phyloP scores from a whole-genome alignment of 2,888 invertebrate species.

The Slavum lentiscoides region DNA sequence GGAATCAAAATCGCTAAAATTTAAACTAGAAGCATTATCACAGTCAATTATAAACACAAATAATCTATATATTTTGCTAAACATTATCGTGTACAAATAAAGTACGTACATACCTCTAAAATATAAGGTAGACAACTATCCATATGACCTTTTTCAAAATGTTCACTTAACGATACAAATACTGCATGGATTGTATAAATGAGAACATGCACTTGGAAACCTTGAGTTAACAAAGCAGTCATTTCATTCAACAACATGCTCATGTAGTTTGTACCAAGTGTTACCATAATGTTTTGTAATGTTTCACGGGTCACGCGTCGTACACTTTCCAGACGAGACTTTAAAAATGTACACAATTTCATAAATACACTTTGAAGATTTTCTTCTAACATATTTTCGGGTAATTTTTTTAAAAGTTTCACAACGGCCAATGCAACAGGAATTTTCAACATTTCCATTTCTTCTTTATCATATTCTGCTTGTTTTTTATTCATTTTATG shows the following conservation, averaged over 20 bases:
- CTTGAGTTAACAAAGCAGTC: slow-evolving; percentile 76
- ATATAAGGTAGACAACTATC: slow-evolving; percentile 77
- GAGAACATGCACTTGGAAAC: slow-evolving; percentile 92
- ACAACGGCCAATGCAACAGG: slow-evolving; percentile 92
- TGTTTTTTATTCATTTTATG: slow-evolving; percentile 78
- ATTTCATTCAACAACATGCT: slow-evolving; percentile 79
- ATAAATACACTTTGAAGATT: slow-evolving; percentile 82
- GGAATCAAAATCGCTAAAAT: too few relatives aligned
- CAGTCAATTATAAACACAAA: too few relatives aligned
- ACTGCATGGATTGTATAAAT: slow-evolving; percentile 86
- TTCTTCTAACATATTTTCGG: slow-evolving; percentile 72
- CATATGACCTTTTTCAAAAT: slow-evolving; percentile 77
- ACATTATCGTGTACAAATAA: neutral
- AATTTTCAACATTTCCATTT: slow-evolving; percentile 85
- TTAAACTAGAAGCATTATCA: too few relatives aligned
- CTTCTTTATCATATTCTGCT: slow-evolving; percentile 74
- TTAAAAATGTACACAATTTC: slow-evolving; percentile 87
- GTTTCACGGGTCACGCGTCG: slow-evolving; percentile 83
- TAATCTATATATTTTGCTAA: too few relatives aligned
- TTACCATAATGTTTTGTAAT: slow-evolving; percentile 85
- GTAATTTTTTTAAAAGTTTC: slow-evolving; percentile 85
- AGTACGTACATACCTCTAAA: slow-evolving; percentile 66
- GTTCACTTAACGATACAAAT: slow-evolving; percentile 71
- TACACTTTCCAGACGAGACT: slow-evolving; percentile 85
- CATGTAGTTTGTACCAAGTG: slow-evolving; percentile 82